Base-by-base conservation (phyloP, 2,888 invertebrate species). In the Drosophila anomalata region DNA sequence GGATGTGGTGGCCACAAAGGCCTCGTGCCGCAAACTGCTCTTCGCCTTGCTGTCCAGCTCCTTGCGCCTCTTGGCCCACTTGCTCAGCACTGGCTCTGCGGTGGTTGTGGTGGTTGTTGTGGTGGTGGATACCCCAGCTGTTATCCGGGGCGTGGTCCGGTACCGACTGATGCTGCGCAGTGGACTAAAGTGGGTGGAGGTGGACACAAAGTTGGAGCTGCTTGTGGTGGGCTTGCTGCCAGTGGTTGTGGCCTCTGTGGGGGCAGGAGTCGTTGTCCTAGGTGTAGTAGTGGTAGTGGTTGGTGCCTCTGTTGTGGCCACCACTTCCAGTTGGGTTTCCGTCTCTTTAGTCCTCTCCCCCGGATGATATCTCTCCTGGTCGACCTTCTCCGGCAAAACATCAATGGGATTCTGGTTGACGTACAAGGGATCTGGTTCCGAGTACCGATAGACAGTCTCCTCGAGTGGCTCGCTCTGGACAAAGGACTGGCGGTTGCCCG, bases 361-460 rank as follows among this genome's bases (percentile, higher is more conserved):
- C 1, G 53, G 14, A 12, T 39, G 36, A 9, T 17, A 17, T 17
- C 17, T 17, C 17, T 17, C 17, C 1, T 17, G 17, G 17, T 50
- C 56, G 2, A 14, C 31, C 31, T 56, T 39, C 9, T 83, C 71
- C 26, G 66, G 76, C 20, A 84, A 44, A 17, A 80, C 75, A 69
- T 79, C 72, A 3, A 69, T 53, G 6, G 85, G 75, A 61, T 87
- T 77, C 52, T 87, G 76, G 46, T 82, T 77, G 39, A 78, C 72
- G 69, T 92, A 93, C 39, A 93, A 80, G 5, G 93, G 93, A 91
- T 93, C 93, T 22, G 92, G 91, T 73, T 93, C 93, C 0, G 93
- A 93, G 75, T 92, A 93, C 51, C 90, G 90, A 47, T 91, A 82
- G 6, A 76, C 72, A 0, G 87, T 87, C 76, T 91, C 91, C 29